Conservation (phyloP, 2,797 vertebrate species). For the Denticeps clupeoides region DNA sequence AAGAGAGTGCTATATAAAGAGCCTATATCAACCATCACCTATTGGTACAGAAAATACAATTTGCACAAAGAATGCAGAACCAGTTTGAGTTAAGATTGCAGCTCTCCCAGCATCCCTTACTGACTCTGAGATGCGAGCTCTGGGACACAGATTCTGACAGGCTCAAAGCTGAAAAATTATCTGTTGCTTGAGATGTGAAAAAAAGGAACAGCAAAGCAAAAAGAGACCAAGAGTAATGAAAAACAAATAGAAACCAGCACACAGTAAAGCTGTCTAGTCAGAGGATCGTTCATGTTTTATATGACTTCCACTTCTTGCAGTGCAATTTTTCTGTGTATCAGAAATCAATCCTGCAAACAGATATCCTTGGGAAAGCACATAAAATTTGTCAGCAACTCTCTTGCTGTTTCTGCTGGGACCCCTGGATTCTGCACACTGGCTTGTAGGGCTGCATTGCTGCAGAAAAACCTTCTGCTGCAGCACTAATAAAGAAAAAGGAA, state of each 20-base stretch:
- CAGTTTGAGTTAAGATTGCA: no score
- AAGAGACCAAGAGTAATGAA: slow-evolving; percentile 8
- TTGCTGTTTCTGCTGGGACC: slow-evolving; percentile 30
- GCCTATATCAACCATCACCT: no score
- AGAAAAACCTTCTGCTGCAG: slow-evolving; percentile 15
- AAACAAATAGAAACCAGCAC: no score
- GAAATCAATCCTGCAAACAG: slow-evolving; percentile 28
- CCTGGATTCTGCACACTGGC: slow-evolving; percentile 8
- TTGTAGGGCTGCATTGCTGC: slow-evolving; percentile 23
- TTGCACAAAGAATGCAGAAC: no score
- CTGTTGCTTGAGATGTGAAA: slow-evolving; percentile 2
- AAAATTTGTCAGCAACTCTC: slow-evolving; percentile 36
- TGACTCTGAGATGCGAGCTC: no score
- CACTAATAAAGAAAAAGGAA: no score
- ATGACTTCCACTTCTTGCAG: slow-evolving; percentile 7
- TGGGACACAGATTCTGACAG: no score
- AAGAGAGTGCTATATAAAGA: no score
- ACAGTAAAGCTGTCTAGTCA: slow-evolving; percentile 3
- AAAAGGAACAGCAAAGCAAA: slow-evolving; percentile 7
- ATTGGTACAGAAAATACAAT: no score
- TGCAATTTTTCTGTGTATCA: slow-evolving; percentile 24
- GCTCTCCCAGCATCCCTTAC: no score
- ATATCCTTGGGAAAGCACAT: slow-evolving; percentile 24
- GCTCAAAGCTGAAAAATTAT: not conserved
- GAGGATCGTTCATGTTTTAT: slow-evolving; percentile 13